Conservation (phyloP, 2,113 vertebrate genomes). For the Hymenochirus boettgeri region DNA sequence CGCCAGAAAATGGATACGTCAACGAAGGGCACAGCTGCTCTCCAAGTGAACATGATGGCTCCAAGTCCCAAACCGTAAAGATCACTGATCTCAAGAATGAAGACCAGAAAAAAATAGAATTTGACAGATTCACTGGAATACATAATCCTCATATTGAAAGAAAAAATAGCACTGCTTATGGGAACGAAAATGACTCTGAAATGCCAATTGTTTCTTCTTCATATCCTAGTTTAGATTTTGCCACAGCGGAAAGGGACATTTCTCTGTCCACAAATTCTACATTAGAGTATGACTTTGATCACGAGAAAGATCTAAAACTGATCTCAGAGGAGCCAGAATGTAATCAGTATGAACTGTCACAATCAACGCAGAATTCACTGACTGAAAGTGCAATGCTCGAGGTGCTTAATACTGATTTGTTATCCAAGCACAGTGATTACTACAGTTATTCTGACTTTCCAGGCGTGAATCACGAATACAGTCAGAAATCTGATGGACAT, state of each 20-base stretch:
- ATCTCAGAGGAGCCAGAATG: constrained; percentile 6
- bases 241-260: constrained; percentile 5
- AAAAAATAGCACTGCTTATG: constrained; percentile 19
- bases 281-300: not conserved
- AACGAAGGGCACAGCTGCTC: constrained; percentile 58
- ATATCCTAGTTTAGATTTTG: not conserved
- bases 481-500: not conserved
- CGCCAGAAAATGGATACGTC: constrained; percentile 49
- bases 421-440: constrained; percentile 30
- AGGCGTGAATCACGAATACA: not conserved
- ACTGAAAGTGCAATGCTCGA: not conserved
- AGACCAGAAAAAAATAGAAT: constrained; percentile 26
- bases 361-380: not conserved
- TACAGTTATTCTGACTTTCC: not conserved
- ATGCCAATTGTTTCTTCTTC: not conserved
- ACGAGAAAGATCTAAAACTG: not conserved
- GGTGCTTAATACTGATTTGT: constrained; percentile 1
- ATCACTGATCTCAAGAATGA: constrained; percentile 43
- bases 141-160: constrained; percentile 13
- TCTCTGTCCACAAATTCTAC: not conserved
- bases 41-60: constrained; percentile 44
- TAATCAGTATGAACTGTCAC: not conserved
- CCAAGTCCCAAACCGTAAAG: constrained; percentile 46
- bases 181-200: not conserved
- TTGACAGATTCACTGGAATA: constrained; percentile 14